A percentile compares a stretch with the other conserved stretches of the same genome.
phyloP scores from a whole-genome alignment of 2,888 invertebrate genomes.

The Agonopterix alstromeriana region DNA sequence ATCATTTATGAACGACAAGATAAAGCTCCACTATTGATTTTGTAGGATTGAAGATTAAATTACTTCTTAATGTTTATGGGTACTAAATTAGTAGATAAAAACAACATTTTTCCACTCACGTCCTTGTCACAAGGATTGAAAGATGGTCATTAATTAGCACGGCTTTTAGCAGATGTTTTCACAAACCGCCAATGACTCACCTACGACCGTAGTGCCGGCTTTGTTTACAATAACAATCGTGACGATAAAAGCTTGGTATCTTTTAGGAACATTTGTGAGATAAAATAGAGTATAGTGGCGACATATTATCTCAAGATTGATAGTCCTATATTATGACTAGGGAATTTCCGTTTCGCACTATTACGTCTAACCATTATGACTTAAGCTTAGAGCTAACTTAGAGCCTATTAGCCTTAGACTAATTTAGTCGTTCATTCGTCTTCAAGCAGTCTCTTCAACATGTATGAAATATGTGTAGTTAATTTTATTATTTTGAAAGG shows the following conservation, averaged over 20 bases:
- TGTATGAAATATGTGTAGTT: too few species aligned
- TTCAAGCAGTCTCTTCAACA: too few species aligned
- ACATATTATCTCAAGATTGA: neutral
- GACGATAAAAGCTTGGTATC: slow-evolving; percentile 30
- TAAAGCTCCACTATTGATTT: too few species aligned
- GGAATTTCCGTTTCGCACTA: slow-evolving; percentile 6
- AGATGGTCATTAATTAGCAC: slow-evolving; percentile 28
- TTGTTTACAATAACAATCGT: slow-evolving; percentile 58
- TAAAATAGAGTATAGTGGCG: slow-evolving; percentile 6
- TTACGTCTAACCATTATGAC: neutral
- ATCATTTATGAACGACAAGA: too few species aligned
- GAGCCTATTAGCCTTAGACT: too few species aligned
- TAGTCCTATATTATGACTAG: slow-evolving; percentile 1
- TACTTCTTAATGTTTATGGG: too few species aligned
- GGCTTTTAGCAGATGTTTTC: slow-evolving; percentile 30
- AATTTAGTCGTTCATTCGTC: neutral
- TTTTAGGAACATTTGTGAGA: slow-evolving; percentile 4
- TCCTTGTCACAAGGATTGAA: slow-evolving; percentile 23
- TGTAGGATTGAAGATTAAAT: too few species aligned
- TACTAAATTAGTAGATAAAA: too few species aligned
- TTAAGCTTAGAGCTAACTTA: too few species aligned
- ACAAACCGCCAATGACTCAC: slow-evolving; percentile 34
- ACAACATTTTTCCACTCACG: slow-evolving; percentile 1
- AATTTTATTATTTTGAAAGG: too few species aligned
- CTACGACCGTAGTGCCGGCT: slow-evolving; percentile 23